Conservation (phyloP, 2,113 vertebrate species). For the Chloropsis hardwickii region DNA sequence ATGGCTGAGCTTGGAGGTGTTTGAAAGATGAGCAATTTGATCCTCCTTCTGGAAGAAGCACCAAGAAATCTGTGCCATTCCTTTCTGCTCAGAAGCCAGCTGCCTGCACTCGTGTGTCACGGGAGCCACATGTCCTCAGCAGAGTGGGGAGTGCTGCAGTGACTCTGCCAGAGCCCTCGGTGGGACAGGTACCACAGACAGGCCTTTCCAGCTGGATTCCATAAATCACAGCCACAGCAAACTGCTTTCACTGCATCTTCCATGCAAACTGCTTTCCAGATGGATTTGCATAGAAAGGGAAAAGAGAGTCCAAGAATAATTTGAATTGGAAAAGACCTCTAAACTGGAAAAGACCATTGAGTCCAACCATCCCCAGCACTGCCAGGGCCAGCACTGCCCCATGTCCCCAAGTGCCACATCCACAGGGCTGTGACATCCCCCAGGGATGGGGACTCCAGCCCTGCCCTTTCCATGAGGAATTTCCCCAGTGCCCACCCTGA, state of each 20-base stretch:
- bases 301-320: neutral
- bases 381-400: neutral
- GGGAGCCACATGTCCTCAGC: neutral
- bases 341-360: fast-evolving
- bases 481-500: fast-evolving
- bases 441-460: neutral
- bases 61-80: neutral
- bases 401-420: neutral
- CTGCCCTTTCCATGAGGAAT: neutral
- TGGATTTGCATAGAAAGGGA: neutral
- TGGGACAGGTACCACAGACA: neutral
- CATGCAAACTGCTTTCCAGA: neutral
- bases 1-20: neutral
- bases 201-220: neutral
- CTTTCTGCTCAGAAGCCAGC: neutral
- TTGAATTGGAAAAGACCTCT: neutral
- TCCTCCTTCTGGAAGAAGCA: neutral
- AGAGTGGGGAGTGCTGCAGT: neutral
- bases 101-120: neutral
- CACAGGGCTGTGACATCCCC: fast-evolving
- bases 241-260: neutral
- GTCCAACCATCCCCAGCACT: neutral
- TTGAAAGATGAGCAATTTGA: neutral
- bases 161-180: neutral
- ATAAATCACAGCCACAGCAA: conserved; percentile 14